These are phyloP conservation scores for Eutolmus rufibarbis DNA, from an alignment of 2,888 invertebrate genomes.

Conservation along the genomic window DNA sequence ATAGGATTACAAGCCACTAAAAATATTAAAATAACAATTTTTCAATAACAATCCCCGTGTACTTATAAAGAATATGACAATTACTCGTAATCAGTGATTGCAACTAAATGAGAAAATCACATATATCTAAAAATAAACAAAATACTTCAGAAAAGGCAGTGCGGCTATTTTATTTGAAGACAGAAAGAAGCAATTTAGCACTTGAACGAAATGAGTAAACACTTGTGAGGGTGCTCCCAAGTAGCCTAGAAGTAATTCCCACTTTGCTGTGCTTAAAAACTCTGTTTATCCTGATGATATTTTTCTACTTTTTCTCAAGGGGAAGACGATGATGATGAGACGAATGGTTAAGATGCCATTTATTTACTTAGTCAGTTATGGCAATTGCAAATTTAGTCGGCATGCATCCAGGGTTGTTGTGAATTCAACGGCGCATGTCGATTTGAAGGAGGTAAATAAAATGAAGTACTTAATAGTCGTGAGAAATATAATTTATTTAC, in stretches of 20 bases:
- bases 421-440: neutral
- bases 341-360: neutral
- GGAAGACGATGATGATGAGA: neutral
- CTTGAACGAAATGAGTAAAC: slow-evolving; percentile 15
- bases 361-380: neutral
- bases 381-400: neutral
- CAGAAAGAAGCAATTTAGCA: neutral
- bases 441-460: neutral
- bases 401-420: neutral
- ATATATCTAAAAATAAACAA: neutral
- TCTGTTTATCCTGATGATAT: neutral
- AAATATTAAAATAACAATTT: neutral
- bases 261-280: neutral
- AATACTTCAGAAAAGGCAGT: neutral
- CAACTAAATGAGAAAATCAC: neutral
- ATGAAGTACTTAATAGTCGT: neutral
- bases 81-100: neutral
- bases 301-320: neutral
- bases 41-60: neutral
- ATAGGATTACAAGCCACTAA: neutral
- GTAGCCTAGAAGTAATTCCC: slow-evolving; percentile 1
- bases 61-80: neutral
- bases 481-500: neutral
- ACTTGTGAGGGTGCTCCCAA: neutral
- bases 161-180: slow-evolving; percentile 7